Evolutionary conservation across 1,140 invertebrate species (phyloP).

Genomic region (Drosophila guanche): DNA sequence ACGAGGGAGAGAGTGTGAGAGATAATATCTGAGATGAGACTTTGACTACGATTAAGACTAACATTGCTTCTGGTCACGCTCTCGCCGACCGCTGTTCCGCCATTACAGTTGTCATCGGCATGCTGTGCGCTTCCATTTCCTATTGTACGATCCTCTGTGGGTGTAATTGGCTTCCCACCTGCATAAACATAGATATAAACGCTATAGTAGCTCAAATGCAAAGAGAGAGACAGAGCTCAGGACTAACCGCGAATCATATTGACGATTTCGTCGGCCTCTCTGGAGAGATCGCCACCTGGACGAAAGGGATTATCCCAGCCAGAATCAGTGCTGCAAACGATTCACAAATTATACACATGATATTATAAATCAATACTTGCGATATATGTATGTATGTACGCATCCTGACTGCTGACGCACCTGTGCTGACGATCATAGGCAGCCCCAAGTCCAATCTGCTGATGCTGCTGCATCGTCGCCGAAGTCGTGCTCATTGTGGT

Average conservation of each 20-base stretch:
- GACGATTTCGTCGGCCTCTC: conserved; percentile 98
- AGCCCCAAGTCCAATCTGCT: conserved; percentile 53
- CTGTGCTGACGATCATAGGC: conserved; percentile 82
- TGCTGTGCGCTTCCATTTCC: conserved; percentile 79
- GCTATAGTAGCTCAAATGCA: neutral
- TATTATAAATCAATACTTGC: neutral
- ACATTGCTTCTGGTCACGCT: conserved; percentile 79
- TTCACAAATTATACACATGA: neutral
- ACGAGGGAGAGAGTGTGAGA: neutral
- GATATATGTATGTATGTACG: neutral
- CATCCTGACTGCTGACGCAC: conserved; percentile 30
- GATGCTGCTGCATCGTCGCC: conserved; percentile 61
- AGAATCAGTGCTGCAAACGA: conserved; percentile 91
- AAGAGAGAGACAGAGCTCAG: neutral
- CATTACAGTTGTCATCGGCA: conserved; percentile 72
- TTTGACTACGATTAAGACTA: conserved; percentile 6
- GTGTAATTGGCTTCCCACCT: conserved; percentile 91
- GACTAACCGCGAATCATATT: conserved; percentile 92
- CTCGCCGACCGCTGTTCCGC: conserved; percentile 66
- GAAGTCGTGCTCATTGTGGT: conserved; percentile 71
- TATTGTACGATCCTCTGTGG: conserved; percentile 85
- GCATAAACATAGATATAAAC: neutral
- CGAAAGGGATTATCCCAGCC: conserved; percentile 98
- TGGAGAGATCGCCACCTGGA: conserved; percentile 96
- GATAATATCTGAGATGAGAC: neutral